Evolutionary conservation across 2,113 vertebrate species (phyloP).

Genomic region (Eudorcas thomsonii): DNA sequence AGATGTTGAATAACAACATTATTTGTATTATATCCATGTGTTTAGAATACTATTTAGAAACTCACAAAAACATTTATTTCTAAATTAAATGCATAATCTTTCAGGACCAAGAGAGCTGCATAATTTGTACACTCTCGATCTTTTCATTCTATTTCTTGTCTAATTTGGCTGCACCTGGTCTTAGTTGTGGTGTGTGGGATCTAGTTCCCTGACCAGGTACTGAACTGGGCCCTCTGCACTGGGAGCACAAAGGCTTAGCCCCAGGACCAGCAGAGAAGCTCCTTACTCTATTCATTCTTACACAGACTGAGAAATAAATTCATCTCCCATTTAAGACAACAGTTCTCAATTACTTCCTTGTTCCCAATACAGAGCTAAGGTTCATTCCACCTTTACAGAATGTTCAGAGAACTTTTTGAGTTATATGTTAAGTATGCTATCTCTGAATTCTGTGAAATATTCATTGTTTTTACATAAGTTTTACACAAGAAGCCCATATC

Average conservation of each 20-base stretch:
- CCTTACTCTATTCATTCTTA: neutral
- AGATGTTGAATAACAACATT: neutral
- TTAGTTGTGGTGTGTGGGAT: neutral
- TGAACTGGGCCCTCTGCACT: neutral
- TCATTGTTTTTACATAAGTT: neutral
- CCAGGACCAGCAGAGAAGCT: neutral
- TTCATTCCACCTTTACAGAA: neutral
- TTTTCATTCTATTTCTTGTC: neutral
- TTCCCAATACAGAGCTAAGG: neutral
- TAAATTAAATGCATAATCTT: neutral
- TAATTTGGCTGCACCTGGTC: neutral
- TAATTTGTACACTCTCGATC: neutral
- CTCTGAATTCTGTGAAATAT: neutral
- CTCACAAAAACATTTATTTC: conserved; percentile 16
- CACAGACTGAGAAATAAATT: neutral
- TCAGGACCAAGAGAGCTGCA: neutral
- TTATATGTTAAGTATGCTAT: neutral
- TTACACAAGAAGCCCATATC: neutral
- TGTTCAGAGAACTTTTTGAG: neutral
- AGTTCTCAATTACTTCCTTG: neutral
- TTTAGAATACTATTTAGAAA: conserved; percentile 38
- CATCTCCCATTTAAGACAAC: neutral
- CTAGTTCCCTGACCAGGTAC: neutral
- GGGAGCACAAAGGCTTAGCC: neutral
- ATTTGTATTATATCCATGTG: neutral